Conservation (phyloP, 1,140 invertebrate species). For the Propsilocerus akamusi region DNA sequence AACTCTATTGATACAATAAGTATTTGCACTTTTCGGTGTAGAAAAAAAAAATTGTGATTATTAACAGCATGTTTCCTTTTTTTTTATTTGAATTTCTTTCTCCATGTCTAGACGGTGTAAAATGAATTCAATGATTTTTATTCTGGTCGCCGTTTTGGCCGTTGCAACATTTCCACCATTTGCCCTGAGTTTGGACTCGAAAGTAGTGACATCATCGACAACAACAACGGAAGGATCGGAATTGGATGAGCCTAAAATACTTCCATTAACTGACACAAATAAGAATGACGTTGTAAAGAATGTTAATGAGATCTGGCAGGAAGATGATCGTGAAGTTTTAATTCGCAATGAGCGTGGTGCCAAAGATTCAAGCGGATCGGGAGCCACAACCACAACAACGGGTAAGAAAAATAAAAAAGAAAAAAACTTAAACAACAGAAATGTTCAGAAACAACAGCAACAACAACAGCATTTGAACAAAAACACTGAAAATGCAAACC, state of each 20-base stretch:
- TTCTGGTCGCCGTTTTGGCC: not conserved
- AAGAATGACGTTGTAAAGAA: not conserved
- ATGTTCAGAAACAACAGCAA: constrained; percentile 12
- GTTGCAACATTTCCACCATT: not conserved
- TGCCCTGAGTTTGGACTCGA: too few relatives aligned
- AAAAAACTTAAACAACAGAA: not conserved
- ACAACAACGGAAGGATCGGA: not conserved
- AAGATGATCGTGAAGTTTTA: constrained; percentile 52
- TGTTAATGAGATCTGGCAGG: constrained; percentile 44
- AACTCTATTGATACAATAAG: too few relatives aligned
- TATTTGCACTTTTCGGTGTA: too few relatives aligned
- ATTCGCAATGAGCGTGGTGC: constrained; percentile 54
- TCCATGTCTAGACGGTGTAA: too few relatives aligned
- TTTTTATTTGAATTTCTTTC: not conserved
- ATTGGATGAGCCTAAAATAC: not conserved
- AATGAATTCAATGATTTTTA: not conserved
- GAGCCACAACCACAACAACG: not conserved
- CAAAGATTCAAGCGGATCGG: constrained; percentile 41
- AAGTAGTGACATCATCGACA: not conserved
- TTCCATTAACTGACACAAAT: not conserved
- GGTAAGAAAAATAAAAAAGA: constrained; percentile 4
- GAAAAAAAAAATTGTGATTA: not conserved
- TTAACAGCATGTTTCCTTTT: not conserved
- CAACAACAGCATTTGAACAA: constrained; percentile 3
- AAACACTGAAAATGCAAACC: not conserved